Base-by-base conservation (phyloP, 2,888 invertebrate species). In the Epicampocera succincta region DNA sequence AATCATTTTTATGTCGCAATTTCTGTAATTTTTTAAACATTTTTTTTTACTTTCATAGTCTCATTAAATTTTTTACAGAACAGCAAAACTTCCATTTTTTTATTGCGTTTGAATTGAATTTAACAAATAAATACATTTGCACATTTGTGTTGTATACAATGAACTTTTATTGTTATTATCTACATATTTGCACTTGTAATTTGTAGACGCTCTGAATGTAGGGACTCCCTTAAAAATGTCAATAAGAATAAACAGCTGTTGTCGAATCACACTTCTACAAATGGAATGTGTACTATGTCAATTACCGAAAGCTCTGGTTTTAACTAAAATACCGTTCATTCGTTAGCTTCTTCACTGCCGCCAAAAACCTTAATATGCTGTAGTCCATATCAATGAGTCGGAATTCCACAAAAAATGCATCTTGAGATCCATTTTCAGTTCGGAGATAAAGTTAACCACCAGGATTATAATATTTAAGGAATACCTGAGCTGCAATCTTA, bases 1-100 rank as follows among this genome's bases (percentile, higher is more conserved):
- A 46, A 58, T 46, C 33, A 56, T 21, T 74, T 72, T 74, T 65
- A 56, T 65, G 65, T 46, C 73, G 73, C 73, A 63, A 74, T 73
- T 63, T 58, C 33, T 25, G 12, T 40, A 52, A 12, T 44, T 56
- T 46, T 46, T 19, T 44, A 25, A 25, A 25, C n/a, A n/a, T n/a
- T n/a, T 52, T 19, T 40, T 44, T 33, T 56, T 58, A n/a, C 54
- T 21, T 54, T 40, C 52, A n/a, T 54, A 38, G 12, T 63, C 54
- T 54, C 21, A 38, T 54, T 63, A 63, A 13, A 65, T 56, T 38
- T 74, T 25, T 56, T 63, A 74, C 54, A 74, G 38, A 74, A 74
- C 63, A 65, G 73, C 25, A 15, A 74, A 74, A 74, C 65, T 63
- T 63, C 1, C 33, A 63, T 61, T 72, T 52, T 19, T 54, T 33